These are phyloP conservation scores for Larimichthys polyactis DNA, from an alignment of 2,113 vertebrate species.

Conservation along the genomic window DNA sequence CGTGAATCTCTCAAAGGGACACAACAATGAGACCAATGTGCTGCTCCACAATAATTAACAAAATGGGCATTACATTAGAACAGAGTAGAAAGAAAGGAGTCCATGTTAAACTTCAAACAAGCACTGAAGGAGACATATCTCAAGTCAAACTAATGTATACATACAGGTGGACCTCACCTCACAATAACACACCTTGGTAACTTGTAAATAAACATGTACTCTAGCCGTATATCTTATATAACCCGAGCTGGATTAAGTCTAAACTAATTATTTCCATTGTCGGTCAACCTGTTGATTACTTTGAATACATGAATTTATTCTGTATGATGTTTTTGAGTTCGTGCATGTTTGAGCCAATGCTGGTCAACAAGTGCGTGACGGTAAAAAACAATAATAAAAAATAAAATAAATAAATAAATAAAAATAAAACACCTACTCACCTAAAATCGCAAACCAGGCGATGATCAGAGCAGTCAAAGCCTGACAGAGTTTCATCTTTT, in stretches of 20 bases:
- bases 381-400: too few species aligned
- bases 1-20: conserved; percentile 57
- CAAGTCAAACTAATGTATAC: not conserved
- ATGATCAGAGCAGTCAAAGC: conserved; percentile 28
- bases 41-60: conserved; percentile 35
- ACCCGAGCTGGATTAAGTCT: too few species aligned
- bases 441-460: conserved; percentile 62
- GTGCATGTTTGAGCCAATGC: too few species aligned
- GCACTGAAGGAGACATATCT: too few species aligned
- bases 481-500: conserved; percentile 67
- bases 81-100: not conserved
- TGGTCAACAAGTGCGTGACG: not conserved
- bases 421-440: conserved; percentile 68
- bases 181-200: not conserved
- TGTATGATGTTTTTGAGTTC: not conserved
- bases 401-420: too few species aligned
- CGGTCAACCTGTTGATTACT: not conserved
- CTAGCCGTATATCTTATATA: not conserved
- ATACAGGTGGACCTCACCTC: not conserved
- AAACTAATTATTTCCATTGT: not conserved
- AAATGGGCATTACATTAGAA: conserved; percentile 9
- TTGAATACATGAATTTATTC: not conserved
- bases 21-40: conserved; percentile 61
- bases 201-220: not conserved
- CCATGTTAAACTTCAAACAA: not conserved